Evolutionary conservation across 2,797 vertebrate genomes (phyloP).

Genomic region (Fundulus diaphanus): DNA sequence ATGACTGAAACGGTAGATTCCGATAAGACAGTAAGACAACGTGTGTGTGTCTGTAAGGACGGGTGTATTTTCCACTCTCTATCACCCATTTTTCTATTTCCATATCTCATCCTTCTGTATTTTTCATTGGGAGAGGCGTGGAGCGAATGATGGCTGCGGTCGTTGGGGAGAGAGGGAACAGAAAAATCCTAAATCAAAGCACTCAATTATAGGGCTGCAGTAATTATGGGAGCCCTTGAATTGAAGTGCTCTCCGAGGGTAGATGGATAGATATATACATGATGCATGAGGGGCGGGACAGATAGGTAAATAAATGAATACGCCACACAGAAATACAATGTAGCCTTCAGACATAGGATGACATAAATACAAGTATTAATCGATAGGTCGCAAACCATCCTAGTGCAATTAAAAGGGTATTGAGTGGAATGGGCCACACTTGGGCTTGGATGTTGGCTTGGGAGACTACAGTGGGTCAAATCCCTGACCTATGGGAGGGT

Average conservation of each 20-base stretch:
- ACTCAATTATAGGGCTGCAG: constrained; percentile 83
- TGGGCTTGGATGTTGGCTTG: constrained; percentile 59
- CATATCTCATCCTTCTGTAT: constrained; percentile 82
- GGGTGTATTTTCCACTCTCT: constrained; percentile 70
- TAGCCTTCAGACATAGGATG: constrained; percentile 65
- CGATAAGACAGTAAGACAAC: constrained; percentile 67
- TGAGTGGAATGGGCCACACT: constrained; percentile 67
- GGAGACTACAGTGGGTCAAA: constrained; percentile 56
- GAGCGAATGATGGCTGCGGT: constrained; percentile 72
- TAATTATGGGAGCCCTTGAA: constrained; percentile 83
- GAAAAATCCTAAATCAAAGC: constrained; percentile 84
- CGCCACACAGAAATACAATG: constrained; percentile 84
- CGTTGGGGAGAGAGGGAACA: constrained; percentile 70
- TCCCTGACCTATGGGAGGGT: constrained; percentile 69
- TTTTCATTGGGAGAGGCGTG: constrained; percentile 73
- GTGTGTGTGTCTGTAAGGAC: constrained; percentile 35
- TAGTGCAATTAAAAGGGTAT: constrained; percentile 84
- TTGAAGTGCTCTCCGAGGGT: constrained; percentile 81
- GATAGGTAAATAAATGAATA: constrained; percentile 87
- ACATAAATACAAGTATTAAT: constrained; percentile 84
- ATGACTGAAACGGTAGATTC: constrained; percentile 78
- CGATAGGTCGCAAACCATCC: constrained; percentile 82
- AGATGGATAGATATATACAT: constrained; percentile 81
- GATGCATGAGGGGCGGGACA: constrained; percentile 78
- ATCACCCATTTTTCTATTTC: constrained; percentile 82